These are phyloP conservation scores for Halichoerus grypus DNA, from an alignment of 2,113 vertebrate genomes.

Conservation along the genomic window DNA sequence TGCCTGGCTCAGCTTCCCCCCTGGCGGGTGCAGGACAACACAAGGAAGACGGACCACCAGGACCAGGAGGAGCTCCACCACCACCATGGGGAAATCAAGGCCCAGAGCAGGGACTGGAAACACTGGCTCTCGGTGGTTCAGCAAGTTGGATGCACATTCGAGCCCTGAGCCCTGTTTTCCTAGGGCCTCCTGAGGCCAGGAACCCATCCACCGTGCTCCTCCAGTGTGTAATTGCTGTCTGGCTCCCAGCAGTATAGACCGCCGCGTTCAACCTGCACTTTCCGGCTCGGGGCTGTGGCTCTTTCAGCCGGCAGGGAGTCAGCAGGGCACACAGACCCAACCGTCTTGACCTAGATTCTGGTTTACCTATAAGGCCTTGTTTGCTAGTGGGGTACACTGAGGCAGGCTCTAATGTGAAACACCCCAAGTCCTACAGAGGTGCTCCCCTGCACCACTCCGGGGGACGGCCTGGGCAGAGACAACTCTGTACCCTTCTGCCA, in stretches of 20 bases:
- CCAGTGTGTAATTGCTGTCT: rapidly evolving
- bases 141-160: not conserved
- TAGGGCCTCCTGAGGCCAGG: not conserved
- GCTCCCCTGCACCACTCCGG: not conserved
- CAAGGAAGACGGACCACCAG: not conserved
- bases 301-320: not conserved
- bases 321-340: not conserved
- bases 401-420: not conserved
- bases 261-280: rapidly evolving
- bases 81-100: not conserved
- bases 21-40: not conserved
- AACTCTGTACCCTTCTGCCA: not conserved
- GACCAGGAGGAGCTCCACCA: too few species aligned
- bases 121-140: not conserved
- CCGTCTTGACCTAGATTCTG: not conserved
- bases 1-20: not conserved
- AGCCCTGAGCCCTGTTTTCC: constrained; percentile 35
- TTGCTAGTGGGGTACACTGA: not conserved
- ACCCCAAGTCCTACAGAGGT: too few species aligned
- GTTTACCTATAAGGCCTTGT: not conserved
- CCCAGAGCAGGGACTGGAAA: not conserved
- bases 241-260: not conserved
- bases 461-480: not conserved
- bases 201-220: not conserved
- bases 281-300: rapidly evolving